Evolutionary conservation across 2,113 vertebrate genomes (phyloP).

Genomic region (Catagonus wagneri): DNA sequence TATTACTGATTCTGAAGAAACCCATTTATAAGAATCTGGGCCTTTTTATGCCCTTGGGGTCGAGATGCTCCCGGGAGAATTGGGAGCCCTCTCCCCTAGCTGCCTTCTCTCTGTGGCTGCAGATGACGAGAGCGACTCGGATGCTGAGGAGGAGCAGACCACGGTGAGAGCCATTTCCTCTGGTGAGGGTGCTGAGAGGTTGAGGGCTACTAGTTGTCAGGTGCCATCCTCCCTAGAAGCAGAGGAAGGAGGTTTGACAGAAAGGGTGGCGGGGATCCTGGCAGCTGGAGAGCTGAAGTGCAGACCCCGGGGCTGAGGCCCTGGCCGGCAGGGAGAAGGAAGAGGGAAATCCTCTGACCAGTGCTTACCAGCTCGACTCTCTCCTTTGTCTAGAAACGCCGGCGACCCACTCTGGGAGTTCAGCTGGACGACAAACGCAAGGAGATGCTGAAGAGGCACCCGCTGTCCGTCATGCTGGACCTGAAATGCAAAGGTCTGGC

Average conservation of each 20-base stretch:
- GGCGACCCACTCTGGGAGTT: constrained; percentile 94
- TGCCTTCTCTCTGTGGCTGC: constrained; percentile 18
- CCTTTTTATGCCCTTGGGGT: not conserved
- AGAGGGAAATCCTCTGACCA: rapidly evolving
- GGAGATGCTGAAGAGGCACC: constrained; percentile 97
- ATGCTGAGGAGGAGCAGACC: constrained; percentile 97
- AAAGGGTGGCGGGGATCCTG: not conserved
- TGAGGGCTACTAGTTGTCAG: not conserved
- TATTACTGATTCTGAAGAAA: constrained; percentile 47
- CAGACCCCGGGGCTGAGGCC: not conserved
- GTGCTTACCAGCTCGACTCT: not conserved
- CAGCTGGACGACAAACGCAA: constrained; percentile 98
- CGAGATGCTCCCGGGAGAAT: not conserved
- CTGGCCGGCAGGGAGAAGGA: not conserved
- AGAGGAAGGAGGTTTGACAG: not conserved
- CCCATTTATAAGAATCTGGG: not conserved
- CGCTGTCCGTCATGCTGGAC: constrained; percentile 93
- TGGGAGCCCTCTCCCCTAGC: not conserved
- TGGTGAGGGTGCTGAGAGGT: not conserved
- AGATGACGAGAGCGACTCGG: constrained; percentile 99
- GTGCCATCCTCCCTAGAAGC: not conserved
- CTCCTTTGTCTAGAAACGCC: constrained; percentile 91
- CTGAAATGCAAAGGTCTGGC: constrained; percentile 95
- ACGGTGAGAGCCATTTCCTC: constrained; percentile 88
- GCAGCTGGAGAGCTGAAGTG: not conserved